phyloP scores from a whole-genome alignment of 2,888 invertebrate species.

The Plagodis dolabraria region DNA sequence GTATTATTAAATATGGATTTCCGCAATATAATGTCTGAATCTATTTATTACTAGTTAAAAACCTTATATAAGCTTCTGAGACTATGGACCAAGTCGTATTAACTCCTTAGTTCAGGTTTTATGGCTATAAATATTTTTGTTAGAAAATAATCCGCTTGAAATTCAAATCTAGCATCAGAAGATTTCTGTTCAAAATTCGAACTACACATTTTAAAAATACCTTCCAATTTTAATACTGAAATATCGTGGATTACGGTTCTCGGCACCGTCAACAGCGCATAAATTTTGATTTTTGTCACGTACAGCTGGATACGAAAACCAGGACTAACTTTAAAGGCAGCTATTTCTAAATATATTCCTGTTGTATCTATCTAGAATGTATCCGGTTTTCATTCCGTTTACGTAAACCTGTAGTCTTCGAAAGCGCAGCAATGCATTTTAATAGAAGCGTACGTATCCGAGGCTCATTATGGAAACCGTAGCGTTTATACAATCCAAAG shows the following conservation, averaged over 20 bases:
- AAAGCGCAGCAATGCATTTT: conserved; percentile 35
- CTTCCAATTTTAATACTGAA: conserved; percentile 36
- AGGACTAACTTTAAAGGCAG: conserved; percentile 39
- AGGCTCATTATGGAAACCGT: conserved; percentile 34
- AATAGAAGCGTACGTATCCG: conserved; percentile 26
- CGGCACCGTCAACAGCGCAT: conserved; percentile 37
- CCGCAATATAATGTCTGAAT: too few species aligned
- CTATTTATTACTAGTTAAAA: too few species aligned
- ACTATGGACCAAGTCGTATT: too few species aligned
- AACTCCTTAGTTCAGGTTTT: too few species aligned
- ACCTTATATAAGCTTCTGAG: too few species aligned
- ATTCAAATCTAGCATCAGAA: conserved; percentile 6
- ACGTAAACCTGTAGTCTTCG: conserved; percentile 32
- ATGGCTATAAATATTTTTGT: background rate
- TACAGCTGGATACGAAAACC: conserved; percentile 39
- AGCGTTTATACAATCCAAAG: conserved; percentile 14
- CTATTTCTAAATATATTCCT: conserved; percentile 38
- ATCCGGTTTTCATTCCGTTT: conserved; percentile 29
- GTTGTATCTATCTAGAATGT: conserved; percentile 24
- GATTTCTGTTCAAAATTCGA: conserved; percentile 26
- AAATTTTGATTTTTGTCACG: conserved; percentile 44
- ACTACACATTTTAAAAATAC: conserved; percentile 31
- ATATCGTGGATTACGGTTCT: conserved; percentile 38
- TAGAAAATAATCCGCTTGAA: background rate
- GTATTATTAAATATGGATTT: too few species aligned